Evolutionary conservation across 2,797 vertebrate genomes (phyloP), one percentile per base, ranked within the genome.

Genomic region (Acanthurus tractus): DNA sequence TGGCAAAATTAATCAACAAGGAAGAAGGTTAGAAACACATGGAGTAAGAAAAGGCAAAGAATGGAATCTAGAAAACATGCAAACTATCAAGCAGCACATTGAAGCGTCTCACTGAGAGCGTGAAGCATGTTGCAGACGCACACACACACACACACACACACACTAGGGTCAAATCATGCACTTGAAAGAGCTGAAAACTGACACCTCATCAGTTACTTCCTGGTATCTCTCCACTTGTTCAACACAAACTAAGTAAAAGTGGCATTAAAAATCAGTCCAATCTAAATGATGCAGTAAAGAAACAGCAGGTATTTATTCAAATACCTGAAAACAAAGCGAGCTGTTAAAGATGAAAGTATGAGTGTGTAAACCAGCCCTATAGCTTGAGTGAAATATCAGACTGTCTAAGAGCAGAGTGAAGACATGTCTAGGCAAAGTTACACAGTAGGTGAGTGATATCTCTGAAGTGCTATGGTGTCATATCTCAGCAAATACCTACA

Each of bases 1-100:
- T 91, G 95, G 92, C 93, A 92, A 91, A 58, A 76, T 44, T 73
- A 75, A 86, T 89, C n/a, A 85, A 83, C 74, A 86, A 79, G 66
- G 79, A 79, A 49, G 71, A 48, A 63, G 74, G 89, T 94, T 94
- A 95, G 88, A 89, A 58, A 85, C 65, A 57, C 62, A 81, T 22
- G 66, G 40, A 58, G 17, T 42, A 53, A 46, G 36, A 45, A 45
- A 46, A 17, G 23, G 50, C 40, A 56, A 56, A 78, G 81, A 58
- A 66, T 50, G 81, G 77, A 70, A 49, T 36, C 9, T 40, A 22
- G 52, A 58, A 68, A 79, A 50, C 87, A 83, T 92, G 91, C 90
- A 67, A 53, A 76, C 66, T 55, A 49, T 45, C 68, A 78, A 72
- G 81, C 71, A 50, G 82, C 65, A 54, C 53, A 61, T 4, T 23